These are phyloP conservation scores for Lasioglossum zephyrum DNA, from an alignment of 2,888 invertebrate species.

Conservation along the genomic window DNA sequence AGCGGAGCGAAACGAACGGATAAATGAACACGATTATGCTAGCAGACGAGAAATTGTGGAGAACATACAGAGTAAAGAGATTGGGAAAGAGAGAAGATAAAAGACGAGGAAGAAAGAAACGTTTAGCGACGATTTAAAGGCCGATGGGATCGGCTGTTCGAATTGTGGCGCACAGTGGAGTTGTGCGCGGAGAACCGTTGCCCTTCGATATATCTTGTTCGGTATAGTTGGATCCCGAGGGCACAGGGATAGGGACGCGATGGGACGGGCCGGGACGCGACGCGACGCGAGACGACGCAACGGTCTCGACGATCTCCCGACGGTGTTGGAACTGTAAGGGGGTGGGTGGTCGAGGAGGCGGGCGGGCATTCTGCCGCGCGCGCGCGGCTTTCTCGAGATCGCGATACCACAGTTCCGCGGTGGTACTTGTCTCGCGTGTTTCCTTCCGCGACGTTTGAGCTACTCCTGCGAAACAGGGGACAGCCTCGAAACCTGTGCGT, in stretches of 20 bases:
- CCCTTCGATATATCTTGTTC: conserved; percentile 42
- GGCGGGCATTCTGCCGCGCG: conserved; percentile 57
- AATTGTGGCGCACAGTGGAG: conserved; percentile 41
- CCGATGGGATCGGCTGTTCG: conserved; percentile 39
- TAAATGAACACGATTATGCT: no score
- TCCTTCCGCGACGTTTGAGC: conserved; percentile 57
- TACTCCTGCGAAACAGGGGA: conserved; percentile 35
- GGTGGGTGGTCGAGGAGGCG: conserved; percentile 56
- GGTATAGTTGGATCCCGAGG: conserved; percentile 31
- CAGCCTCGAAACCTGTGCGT: not conserved
- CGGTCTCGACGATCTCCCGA: conserved; percentile 30
- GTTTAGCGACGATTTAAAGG: conserved; percentile 37
- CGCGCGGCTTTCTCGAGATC: conserved; percentile 64
- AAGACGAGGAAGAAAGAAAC: conserved; percentile 4
- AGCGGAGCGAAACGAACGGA: not conserved
- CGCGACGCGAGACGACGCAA: not conserved
- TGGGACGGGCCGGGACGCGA: not conserved
- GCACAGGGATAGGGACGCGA: not conserved
- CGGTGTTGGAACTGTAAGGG: conserved; percentile 51
- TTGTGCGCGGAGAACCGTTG: conserved; percentile 54
- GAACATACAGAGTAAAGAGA: not conserved
- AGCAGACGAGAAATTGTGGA: no score
- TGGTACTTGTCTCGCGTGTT: conserved; percentile 63
- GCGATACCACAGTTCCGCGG: conserved; percentile 63
- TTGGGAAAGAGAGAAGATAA: no score